Conservation (phyloP, 2,888 invertebrate genomes). For the Opisthograptis luteolata region DNA sequence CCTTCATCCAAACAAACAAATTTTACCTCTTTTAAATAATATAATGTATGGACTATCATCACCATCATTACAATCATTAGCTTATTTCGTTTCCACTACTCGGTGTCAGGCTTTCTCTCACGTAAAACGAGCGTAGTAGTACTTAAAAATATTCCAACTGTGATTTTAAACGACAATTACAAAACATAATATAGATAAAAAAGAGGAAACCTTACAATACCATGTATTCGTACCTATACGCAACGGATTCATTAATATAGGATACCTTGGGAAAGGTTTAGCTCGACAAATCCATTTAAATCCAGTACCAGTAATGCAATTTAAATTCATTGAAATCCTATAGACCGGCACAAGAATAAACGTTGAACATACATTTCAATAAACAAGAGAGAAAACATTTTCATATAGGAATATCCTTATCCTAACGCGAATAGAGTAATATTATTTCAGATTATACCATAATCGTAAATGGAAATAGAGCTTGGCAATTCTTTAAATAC, state of each 20-base stretch:
- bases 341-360: slow-evolving; percentile 40
- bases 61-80: no score
- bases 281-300: slow-evolving; percentile 51
- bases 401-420: slow-evolving; percentile 15
- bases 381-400: slow-evolving; percentile 18
- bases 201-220: no score
- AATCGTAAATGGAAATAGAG: slow-evolving; percentile 17
- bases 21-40: no score
- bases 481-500: slow-evolving; percentile 10
- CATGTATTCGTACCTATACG: no score
- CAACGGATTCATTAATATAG: not conserved
- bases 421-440: slow-evolving; percentile 13
- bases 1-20: no score
- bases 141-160: no score
- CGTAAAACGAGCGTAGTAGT: no score
- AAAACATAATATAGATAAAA: no score
- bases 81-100: no score
- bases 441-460: slow-evolving; percentile 18
- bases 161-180: no score
- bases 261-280: slow-evolving; percentile 3
- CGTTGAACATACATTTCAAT: slow-evolving; percentile 11
- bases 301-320: slow-evolving; percentile 46
- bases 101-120: no score
- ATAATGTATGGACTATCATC: no score
- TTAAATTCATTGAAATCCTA: slow-evolving; percentile 52